These are phyloP conservation scores for Chrysolina oricalcia DNA, from an alignment of 2,888 invertebrate genomes.

Conservation along the genomic window DNA sequence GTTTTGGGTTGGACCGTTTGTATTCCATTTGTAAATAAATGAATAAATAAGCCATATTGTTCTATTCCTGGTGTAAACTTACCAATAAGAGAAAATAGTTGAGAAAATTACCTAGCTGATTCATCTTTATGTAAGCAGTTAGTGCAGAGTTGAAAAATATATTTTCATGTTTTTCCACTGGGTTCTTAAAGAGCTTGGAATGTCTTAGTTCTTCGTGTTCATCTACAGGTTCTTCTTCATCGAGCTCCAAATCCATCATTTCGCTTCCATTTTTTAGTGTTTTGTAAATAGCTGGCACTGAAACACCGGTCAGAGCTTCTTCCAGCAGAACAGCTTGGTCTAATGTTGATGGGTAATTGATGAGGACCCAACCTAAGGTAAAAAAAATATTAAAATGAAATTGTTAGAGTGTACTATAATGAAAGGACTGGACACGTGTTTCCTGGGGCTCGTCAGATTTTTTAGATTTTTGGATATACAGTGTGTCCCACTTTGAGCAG, in stretches of 20 bases:
- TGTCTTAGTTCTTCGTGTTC: conserved; percentile 71
- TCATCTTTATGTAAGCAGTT: conserved; percentile 75
- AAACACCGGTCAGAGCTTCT: conserved; percentile 74
- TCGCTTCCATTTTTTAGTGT: conserved; percentile 56
- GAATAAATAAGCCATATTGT: too few relatives aligned
- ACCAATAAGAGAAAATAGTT: too few relatives aligned
- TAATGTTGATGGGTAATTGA: conserved; percentile 78
- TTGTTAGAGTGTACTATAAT: too few relatives aligned
- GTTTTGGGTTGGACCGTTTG: too few relatives aligned
- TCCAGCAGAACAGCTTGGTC: conserved; percentile 77
- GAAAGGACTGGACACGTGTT: too few relatives aligned
- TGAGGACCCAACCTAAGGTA: conserved; percentile 73
- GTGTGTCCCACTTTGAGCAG: too few relatives aligned
- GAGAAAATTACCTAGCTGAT: conserved; percentile 4
- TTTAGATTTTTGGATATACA: too few relatives aligned
- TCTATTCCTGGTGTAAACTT: too few relatives aligned
- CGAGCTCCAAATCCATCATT: conserved; percentile 56
- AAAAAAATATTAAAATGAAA: conserved; percentile 5
- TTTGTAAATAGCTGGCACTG: conserved; percentile 67
- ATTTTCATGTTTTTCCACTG: conserved; percentile 68
- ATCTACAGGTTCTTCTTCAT: conserved; percentile 60
- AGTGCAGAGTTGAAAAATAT: conserved; percentile 74
- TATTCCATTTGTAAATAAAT: background rate
- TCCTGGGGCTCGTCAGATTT: too few relatives aligned
- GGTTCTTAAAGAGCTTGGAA: conserved; percentile 74